Evolutionary conservation across 2,888 invertebrate species (phyloP).

Genomic region (Epirrita christyi): DNA sequence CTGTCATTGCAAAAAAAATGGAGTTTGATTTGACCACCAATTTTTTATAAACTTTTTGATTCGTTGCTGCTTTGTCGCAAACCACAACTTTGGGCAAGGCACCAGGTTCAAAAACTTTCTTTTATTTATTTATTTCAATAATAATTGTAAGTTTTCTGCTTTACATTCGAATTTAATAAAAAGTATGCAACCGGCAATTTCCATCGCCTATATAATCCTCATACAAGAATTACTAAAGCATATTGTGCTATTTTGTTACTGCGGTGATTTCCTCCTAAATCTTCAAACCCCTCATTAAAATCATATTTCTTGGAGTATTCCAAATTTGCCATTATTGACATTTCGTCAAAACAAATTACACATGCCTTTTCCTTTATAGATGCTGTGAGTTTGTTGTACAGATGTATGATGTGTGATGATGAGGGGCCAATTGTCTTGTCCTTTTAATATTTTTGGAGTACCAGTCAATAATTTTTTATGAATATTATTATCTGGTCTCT

Average conservation of each 20-base stretch:
- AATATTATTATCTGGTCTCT: no score
- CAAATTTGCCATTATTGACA: slow-evolving; percentile 31
- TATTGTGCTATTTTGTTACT: slow-evolving; percentile 24
- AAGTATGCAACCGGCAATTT: slow-evolving; percentile 3
- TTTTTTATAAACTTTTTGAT: no score
- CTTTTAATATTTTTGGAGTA: no score
- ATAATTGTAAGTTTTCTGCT: background rate
- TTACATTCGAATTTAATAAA: background rate
- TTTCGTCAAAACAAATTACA: slow-evolving; percentile 35
- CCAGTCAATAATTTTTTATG: no score
- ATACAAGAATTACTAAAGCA: slow-evolving; percentile 17
- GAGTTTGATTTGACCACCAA: no score
- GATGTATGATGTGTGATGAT: no score
- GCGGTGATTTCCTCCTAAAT: slow-evolving; percentile 28
- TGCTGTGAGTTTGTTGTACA: no score
- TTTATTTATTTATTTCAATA: background rate
- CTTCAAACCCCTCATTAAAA: slow-evolving; percentile 36
- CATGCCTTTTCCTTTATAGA: no score
- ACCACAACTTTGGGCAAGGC: slow-evolving; percentile 1
- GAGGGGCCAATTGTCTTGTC: no score
- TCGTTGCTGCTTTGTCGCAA: no score
- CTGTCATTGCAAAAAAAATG: no score
- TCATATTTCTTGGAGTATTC: slow-evolving; percentile 36
- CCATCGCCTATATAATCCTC: slow-evolving; percentile 2
- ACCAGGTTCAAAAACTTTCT: slow-evolving; percentile 2